These are phyloP conservation scores for Zootoca vivipara DNA, from an alignment of 2,113 vertebrate species.

Conservation along the genomic window DNA sequence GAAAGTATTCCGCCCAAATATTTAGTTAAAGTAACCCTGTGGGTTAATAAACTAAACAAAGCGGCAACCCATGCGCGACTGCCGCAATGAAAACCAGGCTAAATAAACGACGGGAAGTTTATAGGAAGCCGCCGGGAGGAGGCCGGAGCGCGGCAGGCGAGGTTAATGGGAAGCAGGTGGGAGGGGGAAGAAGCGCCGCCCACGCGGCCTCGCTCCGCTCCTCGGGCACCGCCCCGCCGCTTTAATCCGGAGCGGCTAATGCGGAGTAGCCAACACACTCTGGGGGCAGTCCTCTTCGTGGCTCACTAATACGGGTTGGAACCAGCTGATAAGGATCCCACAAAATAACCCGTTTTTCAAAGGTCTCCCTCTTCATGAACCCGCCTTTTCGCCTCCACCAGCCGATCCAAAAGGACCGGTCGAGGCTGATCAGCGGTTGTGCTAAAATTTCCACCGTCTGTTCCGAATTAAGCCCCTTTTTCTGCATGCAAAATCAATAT, in stretches of 20 bases:
- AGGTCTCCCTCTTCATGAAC: neutral
- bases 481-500: neutral
- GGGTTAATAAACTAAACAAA: constrained; percentile 99
- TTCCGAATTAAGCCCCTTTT: neutral
- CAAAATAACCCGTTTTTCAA: neutral
- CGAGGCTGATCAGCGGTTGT: too few relatives aligned
- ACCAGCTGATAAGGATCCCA: neutral
- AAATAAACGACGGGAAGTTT: constrained; percentile 96
- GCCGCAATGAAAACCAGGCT: constrained; percentile 98
- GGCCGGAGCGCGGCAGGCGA: constrained; percentile 81
- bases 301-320: neutral
- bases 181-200: neutral
- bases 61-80: constrained; percentile 94
- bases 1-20: constrained; percentile 87
- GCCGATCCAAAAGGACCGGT: neutral
- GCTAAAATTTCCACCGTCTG: neutral
- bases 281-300: neutral
- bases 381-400: neutral
- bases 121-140: constrained; percentile 85
- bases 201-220: neutral
- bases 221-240: neutral
- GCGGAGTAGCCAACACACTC: neutral
- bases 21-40: constrained; percentile 97
- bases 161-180: constrained; percentile 95
- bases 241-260: neutral